Conservation (phyloP, 2,113 vertebrate genomes). For the Pachypanchax playfairii region DNA sequence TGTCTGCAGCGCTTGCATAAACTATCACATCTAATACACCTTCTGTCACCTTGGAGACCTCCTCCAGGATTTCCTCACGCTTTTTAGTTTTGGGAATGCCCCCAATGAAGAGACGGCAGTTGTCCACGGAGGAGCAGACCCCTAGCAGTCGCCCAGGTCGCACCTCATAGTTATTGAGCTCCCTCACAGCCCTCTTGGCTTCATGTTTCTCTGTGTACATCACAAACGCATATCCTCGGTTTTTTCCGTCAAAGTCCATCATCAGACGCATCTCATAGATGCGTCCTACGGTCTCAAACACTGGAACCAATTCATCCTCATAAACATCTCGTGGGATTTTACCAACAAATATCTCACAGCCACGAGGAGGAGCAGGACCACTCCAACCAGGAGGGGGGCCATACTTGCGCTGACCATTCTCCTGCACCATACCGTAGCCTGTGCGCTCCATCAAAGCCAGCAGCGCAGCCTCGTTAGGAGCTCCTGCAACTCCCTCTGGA, state of each 20-base stretch:
- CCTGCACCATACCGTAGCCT: slow-evolving; percentile 93
- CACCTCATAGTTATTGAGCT: slow-evolving; percentile 98
- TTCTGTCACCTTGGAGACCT: slow-evolving; percentile 97
- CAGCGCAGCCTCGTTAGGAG: slow-evolving; percentile 88
- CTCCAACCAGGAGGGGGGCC: slow-evolving; percentile 95
- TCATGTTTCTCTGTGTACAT: slow-evolving; percentile 96
- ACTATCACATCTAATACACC: slow-evolving; percentile 97
- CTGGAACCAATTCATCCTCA: slow-evolving; percentile 95
- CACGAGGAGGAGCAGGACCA: slow-evolving; percentile 87
- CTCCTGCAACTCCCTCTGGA: slow-evolving; percentile 88
- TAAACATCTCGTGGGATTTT: slow-evolving; percentile 98
- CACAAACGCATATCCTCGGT: slow-evolving; percentile 95
- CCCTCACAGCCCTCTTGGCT: slow-evolving; percentile 93
- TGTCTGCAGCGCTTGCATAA: slow-evolving; percentile 96
- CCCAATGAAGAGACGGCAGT: slow-evolving; percentile 98
- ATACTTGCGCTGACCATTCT: slow-evolving; percentile 96
- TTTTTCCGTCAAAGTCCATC: slow-evolving; percentile 99
- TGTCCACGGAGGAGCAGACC: slow-evolving; percentile 96
- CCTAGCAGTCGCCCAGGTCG: slow-evolving; percentile 93
- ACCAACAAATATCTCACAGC: slow-evolving; percentile 97
- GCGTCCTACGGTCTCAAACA: slow-evolving; percentile 91
- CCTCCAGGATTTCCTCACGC: slow-evolving; percentile 98
- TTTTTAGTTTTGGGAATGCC: slow-evolving; percentile 99
- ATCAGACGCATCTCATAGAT: slow-evolving; percentile 99
- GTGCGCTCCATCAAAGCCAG: slow-evolving; percentile 92